A percentile compares a stretch with the other conserved stretches of the same genome.
These are phyloP conservation scores for Morpho helenor DNA, from an alignment of 2,888 invertebrate species.

Conservation along the genomic window DNA sequence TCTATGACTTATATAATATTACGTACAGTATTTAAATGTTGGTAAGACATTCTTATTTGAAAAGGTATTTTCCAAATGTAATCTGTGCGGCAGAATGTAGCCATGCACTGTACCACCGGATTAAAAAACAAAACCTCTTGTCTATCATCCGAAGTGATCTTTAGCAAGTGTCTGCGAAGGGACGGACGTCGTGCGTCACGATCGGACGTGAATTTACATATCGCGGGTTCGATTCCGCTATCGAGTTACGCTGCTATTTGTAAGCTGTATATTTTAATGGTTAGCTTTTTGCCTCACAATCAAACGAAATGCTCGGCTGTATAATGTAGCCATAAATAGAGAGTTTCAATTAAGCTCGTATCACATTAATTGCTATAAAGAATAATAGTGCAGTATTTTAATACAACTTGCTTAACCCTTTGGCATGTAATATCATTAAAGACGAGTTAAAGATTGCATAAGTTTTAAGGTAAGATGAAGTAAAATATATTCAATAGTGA, in stretches of 20 bases:
- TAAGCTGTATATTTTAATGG: slow-evolving; percentile 29
- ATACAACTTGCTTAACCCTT: too few relatives aligned
- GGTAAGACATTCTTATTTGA: too few relatives aligned
- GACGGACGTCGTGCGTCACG: slow-evolving; percentile 74
- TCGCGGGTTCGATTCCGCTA: slow-evolving; percentile 67
- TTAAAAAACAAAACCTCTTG: slow-evolving; percentile 24
- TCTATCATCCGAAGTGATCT: slow-evolving; percentile 36
- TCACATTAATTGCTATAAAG: too few relatives aligned
- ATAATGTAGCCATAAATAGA: slow-evolving; percentile 4
- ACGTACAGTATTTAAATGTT: too few relatives aligned
- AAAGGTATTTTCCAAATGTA: too few relatives aligned
- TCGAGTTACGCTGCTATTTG: slow-evolving; percentile 34
- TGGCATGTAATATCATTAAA: too few relatives aligned
- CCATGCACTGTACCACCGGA: slow-evolving; percentile 21
- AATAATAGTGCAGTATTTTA: too few relatives aligned
- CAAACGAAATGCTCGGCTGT: background rate
- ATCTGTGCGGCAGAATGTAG: slow-evolving; percentile 5
- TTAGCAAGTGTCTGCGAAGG: slow-evolving; percentile 52
- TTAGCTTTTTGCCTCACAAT: slow-evolving; percentile 6
- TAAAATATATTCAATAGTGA: too few relatives aligned
- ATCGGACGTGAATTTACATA: slow-evolving; percentile 74
- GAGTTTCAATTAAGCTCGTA: background rate
- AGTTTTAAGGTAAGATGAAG: too few relatives aligned
- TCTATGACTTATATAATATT: too few relatives aligned
- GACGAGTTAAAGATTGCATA: too few relatives aligned